Evolutionary conservation across 1,140 invertebrate species (phyloP), one percentile per base, ranked within the genome.

Genomic region (Drosophila sp.): DNA sequence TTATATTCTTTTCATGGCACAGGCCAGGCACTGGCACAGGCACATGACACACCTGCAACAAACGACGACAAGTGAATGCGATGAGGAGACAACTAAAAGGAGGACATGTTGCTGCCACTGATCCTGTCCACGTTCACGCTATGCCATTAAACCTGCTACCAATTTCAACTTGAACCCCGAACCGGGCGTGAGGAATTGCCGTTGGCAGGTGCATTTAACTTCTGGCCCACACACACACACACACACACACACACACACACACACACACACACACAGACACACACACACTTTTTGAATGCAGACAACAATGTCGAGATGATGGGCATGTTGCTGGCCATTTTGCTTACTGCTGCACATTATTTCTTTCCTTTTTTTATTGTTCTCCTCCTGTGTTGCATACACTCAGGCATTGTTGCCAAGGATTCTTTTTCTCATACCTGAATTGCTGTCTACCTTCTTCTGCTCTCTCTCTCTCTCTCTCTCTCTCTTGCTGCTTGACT

Each of bases 151-250:
- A 44, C 55, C 27, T 29, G 44, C 50, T 56, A 60, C 47, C 32
- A 50, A 50, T 50, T 50, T 50, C 44, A 50, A 33, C 62, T 33
- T 54, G 44, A 57, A 67, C 38, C 69, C 64, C 64, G 38, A 58
- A 70, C 44, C 44, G 35, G 68, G 64, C 62, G 66, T 56, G 41
- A 74, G 56, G 47, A 70, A 68, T 44, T 64, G 66, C 71, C 63
- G 68, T 66, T 82, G 83, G 82, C 83, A 89, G 83, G 76, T 89
- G 83, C 84, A 87, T 87, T 87, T 87, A 87, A 87, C 83, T 87
- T 83, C 72, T 83, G 79, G 62, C 76, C 79, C 85, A 76, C 71
- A 80, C 72, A 75, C 83, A 72, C 73, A 77, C 62, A 70, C 79
- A 60, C 44, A 73, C 54, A 69, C 40, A 57, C 17, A 23, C 29